phyloP scores from a whole-genome alignment of 1,140 invertebrate genomes.

The Danaus plexippus region DNA sequence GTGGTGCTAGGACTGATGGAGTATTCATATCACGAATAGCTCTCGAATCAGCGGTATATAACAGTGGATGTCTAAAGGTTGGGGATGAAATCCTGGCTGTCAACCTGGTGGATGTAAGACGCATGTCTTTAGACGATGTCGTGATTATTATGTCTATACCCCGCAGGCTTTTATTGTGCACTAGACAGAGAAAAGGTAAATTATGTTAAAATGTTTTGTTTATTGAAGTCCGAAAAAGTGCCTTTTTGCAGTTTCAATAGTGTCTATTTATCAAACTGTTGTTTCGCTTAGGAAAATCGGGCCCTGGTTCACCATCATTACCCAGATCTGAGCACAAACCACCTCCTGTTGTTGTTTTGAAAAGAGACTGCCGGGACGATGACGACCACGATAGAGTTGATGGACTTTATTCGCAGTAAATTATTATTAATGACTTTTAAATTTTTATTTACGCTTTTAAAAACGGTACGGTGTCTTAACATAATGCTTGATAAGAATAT shows the following conservation, averaged over 20 bases:
- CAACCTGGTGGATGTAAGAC: slow-evolving; percentile 96
- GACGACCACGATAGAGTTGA: slow-evolving; percentile 74
- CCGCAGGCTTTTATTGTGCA: slow-evolving; percentile 92
- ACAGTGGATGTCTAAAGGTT: slow-evolving; percentile 95
- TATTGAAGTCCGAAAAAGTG: neutral
- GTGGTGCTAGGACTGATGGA: slow-evolving; percentile 91
- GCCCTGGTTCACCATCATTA: slow-evolving; percentile 77
- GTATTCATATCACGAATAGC: slow-evolving; percentile 99
- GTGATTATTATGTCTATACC: slow-evolving; percentile 99
- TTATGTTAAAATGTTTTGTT: neutral
- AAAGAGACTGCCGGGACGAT: slow-evolving; percentile 91
- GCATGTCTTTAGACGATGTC: slow-evolving; percentile 98
- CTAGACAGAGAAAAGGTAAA: slow-evolving; percentile 81
- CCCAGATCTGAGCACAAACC: slow-evolving; percentile 85
- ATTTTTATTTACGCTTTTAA: no score
- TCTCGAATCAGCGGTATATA: slow-evolving; percentile 95
- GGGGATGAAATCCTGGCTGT: slow-evolving; percentile 99
- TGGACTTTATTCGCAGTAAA: slow-evolving; percentile 71
- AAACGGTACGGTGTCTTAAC: no score
- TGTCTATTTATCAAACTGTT: neutral
- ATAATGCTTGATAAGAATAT: no score
- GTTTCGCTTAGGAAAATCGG: slow-evolving; percentile 72
- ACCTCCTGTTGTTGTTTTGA: slow-evolving; percentile 94
- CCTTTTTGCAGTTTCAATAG: slow-evolving; percentile 3
- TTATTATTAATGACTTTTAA: neutral